Evolutionary conservation across 2,797 vertebrate species (phyloP), one percentile per base, ranked within the genome.

Genomic region (Eremophila alpestris): DNA sequence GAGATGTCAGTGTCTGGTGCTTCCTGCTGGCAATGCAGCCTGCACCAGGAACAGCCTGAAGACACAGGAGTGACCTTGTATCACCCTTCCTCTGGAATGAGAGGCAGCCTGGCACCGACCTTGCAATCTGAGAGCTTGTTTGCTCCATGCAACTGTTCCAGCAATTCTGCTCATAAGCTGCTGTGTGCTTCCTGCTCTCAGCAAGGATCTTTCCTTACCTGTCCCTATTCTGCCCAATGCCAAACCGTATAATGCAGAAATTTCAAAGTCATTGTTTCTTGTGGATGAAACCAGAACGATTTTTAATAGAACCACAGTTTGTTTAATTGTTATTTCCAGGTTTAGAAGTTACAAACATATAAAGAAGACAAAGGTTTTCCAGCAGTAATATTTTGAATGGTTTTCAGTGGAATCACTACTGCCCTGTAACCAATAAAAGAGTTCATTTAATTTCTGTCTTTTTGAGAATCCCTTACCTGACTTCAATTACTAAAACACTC

Each of bases 401-500:
- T 52, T 84, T 76, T 87, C 49, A 49, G 24, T 48, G 40, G 51
- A 92, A 84, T 84, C 0, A 1, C 32, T 82, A 26, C 17, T 77
- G 36, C 52, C 27, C 55, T 74, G 14, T 70, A 75, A 76, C 30
- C 26, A 78, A 29, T 8, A 58, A 58, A 95, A 48, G 5, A 67
- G 43, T 56, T 82, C 2, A 60, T 88, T 82, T 79, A 41, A 5
- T 59, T 90, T 69, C 62, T 52, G 19, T 63, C 62, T 92, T 84
- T 93, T 64, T 38, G 45, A 48, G 56, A 87, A 67, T 63, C 7
- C 30, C 40, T 76, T 79, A 64, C 43, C 56, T 70, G 45, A 70
- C 20, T 79, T 63, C 71, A 79, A 83, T 87, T 75, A 48, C 43
- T 78, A 79, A 95, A 94, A 86, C 67, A 84, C 41, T 54, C 20